Base-by-base conservation (phyloP, 2,797 vertebrate species). In the Manis javanica region DNA sequence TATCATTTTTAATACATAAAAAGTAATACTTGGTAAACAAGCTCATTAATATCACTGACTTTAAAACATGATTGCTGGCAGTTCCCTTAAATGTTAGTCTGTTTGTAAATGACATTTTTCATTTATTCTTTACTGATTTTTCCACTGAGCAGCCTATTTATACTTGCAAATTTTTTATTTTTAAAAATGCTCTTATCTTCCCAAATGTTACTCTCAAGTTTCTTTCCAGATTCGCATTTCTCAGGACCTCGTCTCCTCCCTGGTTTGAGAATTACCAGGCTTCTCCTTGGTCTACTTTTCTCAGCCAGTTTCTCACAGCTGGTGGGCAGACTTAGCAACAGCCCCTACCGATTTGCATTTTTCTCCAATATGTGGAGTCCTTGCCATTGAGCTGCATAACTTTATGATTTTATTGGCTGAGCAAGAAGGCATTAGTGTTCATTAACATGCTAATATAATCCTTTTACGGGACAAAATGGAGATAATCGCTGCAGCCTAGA, bases 391-490 rank as follows among this genome's bases (percentile, higher is more conserved):
- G 79, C 78, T 88, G 7, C 42, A 63, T 86, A 90, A 95, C 49
- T 97, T 96, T 53, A 96, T 21, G 64, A 72, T 97, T 89, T 94
- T 95, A 95, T 82, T 97, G 95, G 39, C 85, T 98, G 57, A 96
- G 39, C 61, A 87, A 83, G 87, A 93, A 96, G 46, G 85, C 93
- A 55, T 96, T 95, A 96, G 61, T 91, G 81, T 81, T 92, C 68
- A 96, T 98, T 97, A 98, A 90, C 89, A 96, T 98, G 96, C 94
- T 97, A 97, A 97, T 95, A 89, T 95, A 92, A 61, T 81, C 77
- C 84, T 92, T 96, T 97, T 95, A 61, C 5, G 94, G 82, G 78
- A 37, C 23, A 82, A 95, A 96, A 96, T 96, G 21, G 85, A 96
- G 66, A 97, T 93, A 95, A 96, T 96, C 95, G 51, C 81, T 74